Percentiles rank a stretch among this genome's conserved stretches.
These are phyloP conservation scores for Troides helena DNA, from an alignment of 2,888 invertebrate species.

Conservation along the genomic window DNA sequence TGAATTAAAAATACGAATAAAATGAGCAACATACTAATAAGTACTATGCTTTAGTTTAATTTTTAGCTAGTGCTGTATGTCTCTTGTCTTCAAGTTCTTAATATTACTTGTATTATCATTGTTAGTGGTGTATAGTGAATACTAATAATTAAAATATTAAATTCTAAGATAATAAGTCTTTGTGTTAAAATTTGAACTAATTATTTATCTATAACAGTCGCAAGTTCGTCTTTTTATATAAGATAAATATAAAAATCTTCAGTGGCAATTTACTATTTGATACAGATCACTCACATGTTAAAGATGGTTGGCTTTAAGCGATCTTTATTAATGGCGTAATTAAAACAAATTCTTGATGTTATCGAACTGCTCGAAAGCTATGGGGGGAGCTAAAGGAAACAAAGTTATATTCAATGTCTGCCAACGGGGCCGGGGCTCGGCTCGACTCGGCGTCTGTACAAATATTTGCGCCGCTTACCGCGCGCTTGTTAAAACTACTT, in stretches of 20 bases:
- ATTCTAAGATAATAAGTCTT: too few species aligned
- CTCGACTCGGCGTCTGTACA: constrained; percentile 33
- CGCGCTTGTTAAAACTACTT: constrained; percentile 49
- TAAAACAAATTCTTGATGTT: constrained; percentile 7
- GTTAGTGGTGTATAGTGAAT: too few species aligned
- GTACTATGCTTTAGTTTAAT: too few species aligned
- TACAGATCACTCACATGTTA: neutral
- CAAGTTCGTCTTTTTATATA: too few species aligned
- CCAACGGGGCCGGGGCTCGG: constrained; percentile 17
- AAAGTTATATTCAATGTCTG: constrained; percentile 24
- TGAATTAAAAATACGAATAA: too few species aligned
- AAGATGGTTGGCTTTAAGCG: neutral
- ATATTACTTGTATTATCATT: too few species aligned
- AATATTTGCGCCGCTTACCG: constrained; percentile 48
- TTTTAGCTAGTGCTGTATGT: too few species aligned
- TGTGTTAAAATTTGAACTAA: too few species aligned
- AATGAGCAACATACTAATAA: too few species aligned
- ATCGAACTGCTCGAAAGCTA: constrained; percentile 15
- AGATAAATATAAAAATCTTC: neutral
- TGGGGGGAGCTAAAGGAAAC: constrained; percentile 21
- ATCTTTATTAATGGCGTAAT: neutral
- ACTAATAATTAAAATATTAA: too few species aligned
- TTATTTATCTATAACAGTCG: too few species aligned
- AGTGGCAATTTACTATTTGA: neutral
- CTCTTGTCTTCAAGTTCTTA: too few species aligned